These are phyloP conservation scores for Rugalucina vietnamica DNA, from an alignment of 2,888 invertebrate genomes.

Conservation along the genomic window DNA sequence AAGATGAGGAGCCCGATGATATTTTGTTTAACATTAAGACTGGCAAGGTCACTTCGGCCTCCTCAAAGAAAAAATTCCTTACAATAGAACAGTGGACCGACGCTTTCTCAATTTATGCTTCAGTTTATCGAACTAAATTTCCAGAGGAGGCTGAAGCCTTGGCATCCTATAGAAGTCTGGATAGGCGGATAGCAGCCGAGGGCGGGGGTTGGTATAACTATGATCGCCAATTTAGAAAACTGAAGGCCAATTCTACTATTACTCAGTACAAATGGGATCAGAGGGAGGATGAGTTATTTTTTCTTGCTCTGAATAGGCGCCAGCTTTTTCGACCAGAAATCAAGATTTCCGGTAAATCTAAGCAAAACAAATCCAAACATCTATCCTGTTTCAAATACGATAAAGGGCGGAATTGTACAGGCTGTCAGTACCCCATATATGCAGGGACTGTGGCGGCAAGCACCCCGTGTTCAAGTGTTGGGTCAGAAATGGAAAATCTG, in stretches of 20 bases:
- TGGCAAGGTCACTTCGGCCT: not conserved
- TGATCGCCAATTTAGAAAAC: not conserved
- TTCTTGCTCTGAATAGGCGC: not conserved
- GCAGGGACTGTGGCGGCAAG: not conserved
- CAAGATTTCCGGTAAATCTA: not conserved
- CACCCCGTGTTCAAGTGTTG: not conserved
- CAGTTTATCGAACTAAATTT: not conserved
- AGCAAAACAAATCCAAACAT: not conserved
- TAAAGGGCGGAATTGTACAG: not conserved
- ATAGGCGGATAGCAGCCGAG: not conserved
- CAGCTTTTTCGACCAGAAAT: not conserved
- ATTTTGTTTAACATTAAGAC: not conserved
- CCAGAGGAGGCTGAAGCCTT: not conserved
- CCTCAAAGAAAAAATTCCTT: not conserved
- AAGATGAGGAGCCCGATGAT: not conserved
- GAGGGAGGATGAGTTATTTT: not conserved
- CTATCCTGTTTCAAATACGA: not conserved
- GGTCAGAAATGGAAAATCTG: not conserved
- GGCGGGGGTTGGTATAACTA: not conserved
- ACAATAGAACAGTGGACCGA: not conserved
- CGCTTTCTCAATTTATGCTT: not conserved
- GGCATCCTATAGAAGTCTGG: not conserved
- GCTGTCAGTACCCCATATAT: not conserved
- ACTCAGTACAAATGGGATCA: not conserved
- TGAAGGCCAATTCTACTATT: not conserved